A percentile compares a stretch with the other conserved stretches of the same genome.
Conservation (phyloP, 2,888 invertebrate genomes). For the Rhyacophila evoluta region DNA sequence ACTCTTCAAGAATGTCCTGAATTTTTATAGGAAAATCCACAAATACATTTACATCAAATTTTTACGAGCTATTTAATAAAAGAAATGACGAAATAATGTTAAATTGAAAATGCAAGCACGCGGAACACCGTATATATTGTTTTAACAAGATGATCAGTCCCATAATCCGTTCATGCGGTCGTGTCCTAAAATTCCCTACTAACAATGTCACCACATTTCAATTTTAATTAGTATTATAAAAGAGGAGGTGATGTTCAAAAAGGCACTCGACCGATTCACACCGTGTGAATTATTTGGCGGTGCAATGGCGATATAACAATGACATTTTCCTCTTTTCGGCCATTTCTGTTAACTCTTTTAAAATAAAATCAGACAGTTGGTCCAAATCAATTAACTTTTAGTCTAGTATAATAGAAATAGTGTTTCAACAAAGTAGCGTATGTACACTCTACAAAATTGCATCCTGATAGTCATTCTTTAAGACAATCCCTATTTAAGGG, state of each 20-base stretch:
- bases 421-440: no score
- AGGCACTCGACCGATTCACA: not conserved
- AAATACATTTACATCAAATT: no score
- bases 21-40: no score
- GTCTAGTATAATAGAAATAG: no score
- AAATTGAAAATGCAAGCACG: no score
- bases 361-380: not conserved
- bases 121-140: no score
- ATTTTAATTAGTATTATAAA: slow-evolving; percentile 19
- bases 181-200: not conserved
- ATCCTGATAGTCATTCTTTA: no score
- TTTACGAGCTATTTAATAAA: no score
- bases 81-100: no score
- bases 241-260: not conserved
- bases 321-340: not conserved
- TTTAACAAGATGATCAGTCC: not conserved
- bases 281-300: not conserved
- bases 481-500: no score
- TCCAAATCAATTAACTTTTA: not conserved
- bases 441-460: no score
- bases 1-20: no score
- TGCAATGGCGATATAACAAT: slow-evolving; percentile 14
- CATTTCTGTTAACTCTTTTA: not conserved
- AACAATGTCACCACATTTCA: not conserved
- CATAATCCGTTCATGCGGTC: not conserved